A percentile compares a stretch with the other conserved stretches of the same genome.
phyloP scores from a whole-genome alignment of 2,113 vertebrate species.

The Phaetusa simplex region DNA sequence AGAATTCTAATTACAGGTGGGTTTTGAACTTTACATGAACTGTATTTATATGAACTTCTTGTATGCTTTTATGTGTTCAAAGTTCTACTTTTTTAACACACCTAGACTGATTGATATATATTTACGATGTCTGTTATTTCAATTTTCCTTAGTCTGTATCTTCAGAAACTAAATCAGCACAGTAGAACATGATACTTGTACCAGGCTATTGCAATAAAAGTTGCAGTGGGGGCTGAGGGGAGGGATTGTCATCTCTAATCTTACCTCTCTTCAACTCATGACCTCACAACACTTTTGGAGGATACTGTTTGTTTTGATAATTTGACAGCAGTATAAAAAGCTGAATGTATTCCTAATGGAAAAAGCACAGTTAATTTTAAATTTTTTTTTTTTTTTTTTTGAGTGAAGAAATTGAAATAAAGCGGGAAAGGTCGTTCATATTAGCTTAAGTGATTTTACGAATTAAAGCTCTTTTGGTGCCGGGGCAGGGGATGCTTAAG shows the following conservation, averaged over 20 bases:
- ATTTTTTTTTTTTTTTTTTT: not conserved
- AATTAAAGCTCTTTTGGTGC: not conserved
- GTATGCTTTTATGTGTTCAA: not conserved
- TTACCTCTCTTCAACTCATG: not conserved
- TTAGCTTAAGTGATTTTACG: not conserved
- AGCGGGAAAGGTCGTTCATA: not conserved
- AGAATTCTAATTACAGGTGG: not conserved
- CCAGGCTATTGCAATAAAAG: not conserved
- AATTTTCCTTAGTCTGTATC: not conserved
- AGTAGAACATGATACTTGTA: not conserved
- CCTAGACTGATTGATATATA: not conserved
- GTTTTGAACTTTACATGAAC: not conserved
- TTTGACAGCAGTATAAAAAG: not conserved
- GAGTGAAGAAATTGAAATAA: not conserved
- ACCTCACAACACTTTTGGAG: not conserved
- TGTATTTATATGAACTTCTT: not conserved
- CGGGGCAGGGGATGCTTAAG: not conserved
- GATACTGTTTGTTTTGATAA: not conserved
- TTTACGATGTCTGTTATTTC: not conserved
- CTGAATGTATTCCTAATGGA: not conserved
- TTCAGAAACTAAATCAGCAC: not conserved
- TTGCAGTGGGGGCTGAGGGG: no score
- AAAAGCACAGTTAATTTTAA: not conserved
- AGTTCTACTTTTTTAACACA: not conserved
- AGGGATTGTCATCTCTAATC: not conserved